phyloP scores from a whole-genome alignment of 2,888 invertebrate species.

The Eulithis prunata region DNA sequence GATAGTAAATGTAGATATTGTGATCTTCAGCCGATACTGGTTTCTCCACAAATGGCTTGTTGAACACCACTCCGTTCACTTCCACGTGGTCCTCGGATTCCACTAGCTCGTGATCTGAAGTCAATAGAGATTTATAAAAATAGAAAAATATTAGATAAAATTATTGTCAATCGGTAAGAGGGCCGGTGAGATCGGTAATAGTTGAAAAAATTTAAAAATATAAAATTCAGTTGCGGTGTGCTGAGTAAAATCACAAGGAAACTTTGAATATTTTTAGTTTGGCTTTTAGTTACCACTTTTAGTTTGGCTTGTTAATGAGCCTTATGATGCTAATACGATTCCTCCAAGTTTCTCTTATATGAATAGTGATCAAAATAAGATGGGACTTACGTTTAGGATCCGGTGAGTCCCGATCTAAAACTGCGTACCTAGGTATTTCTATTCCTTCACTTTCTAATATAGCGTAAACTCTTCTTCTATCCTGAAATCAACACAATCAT shows the following conservation, averaged over 20 bases:
- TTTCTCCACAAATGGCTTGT: conserved; percentile 99
- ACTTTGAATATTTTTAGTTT: too few species aligned
- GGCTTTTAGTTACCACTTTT: too few species aligned
- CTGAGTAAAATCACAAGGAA: too few species aligned
- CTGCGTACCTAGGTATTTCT: conserved; percentile 98
- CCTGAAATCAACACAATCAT: conserved; percentile 77
- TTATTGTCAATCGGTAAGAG: too few species aligned
- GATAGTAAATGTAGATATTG: conserved; percentile 99
- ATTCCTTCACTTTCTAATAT: conserved; percentile 97
- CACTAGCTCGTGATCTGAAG: conserved; percentile 92
- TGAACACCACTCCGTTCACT: conserved; percentile 97
- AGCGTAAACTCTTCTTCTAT: conserved; percentile 96
- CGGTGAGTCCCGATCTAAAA: conserved; percentile 96
- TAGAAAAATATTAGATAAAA: background rate
- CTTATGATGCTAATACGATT: too few species aligned
- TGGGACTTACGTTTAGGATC: conserved; percentile 92
- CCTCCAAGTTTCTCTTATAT: too few species aligned
- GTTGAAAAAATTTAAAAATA: too few species aligned
- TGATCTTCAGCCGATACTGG: conserved; percentile 99
- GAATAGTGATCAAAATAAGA: background rate
- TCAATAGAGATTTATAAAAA: background rate
- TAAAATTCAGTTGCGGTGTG: too few species aligned
- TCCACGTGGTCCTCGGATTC: conserved; percentile 99
- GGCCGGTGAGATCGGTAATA: too few species aligned
- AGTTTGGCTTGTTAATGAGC: too few species aligned